A percentile compares a stretch with the other conserved stretches of the same genome.
Evolutionary conservation across 2,888 invertebrate species (phyloP).

Genomic region (Incurvaria masculella): DNA sequence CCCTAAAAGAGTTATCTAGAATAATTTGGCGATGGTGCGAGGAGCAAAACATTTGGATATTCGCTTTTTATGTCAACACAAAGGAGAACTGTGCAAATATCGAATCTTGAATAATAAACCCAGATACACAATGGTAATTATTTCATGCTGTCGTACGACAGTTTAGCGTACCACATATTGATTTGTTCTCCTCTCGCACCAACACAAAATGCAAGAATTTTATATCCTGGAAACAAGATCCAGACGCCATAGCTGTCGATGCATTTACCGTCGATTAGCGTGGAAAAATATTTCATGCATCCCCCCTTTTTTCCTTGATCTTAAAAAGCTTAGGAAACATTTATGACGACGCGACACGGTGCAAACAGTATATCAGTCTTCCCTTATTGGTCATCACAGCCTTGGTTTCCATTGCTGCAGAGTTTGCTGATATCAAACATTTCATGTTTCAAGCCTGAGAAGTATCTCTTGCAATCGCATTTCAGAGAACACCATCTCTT

Average conservation of each 20-base stretch:
- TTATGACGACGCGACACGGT: not conserved
- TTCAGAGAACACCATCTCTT: not conserved
- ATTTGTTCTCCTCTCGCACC: too few species aligned
- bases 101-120: too few species aligned
- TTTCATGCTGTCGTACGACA: too few species aligned
- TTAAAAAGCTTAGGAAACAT: conserved; percentile 4
- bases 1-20: conserved; percentile 2
- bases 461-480: not conserved
- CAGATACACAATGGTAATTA: too few species aligned
- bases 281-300: not conserved
- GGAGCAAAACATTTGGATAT: too few species aligned
- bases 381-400: conserved; percentile 3
- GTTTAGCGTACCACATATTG: too few species aligned
- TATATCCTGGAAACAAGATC: not conserved
- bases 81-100: too few species aligned
- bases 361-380: not conserved
- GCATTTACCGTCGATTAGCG: conserved; percentile 4
- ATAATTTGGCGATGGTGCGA: conserved; percentile 2
- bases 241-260: not conserved
- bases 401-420: conserved; percentile 2
- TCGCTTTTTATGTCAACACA: too few species aligned
- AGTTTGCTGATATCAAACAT: not conserved
- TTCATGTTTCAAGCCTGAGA: not conserved
- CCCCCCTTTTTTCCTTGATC: conserved; percentile 4
- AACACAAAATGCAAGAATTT: too few species aligned